A percentile compares a stretch with the other conserved stretches of the same genome.
Evolutionary conservation across 2,797 vertebrate species (phyloP).

Genomic region (Gymnoscopelus microlampas): DNA sequence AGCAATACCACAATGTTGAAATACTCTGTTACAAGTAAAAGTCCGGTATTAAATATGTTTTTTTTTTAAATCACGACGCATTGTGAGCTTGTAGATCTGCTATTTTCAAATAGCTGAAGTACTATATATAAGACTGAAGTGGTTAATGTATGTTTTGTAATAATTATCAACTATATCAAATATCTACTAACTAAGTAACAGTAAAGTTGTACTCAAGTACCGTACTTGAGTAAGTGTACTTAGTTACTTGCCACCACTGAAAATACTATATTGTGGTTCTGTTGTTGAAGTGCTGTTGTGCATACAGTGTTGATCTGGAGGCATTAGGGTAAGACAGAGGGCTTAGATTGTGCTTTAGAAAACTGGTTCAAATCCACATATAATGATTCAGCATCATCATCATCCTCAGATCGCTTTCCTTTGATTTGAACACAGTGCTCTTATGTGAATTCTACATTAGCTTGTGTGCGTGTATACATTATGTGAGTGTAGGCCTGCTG

Average conservation of each 20-base stretch:
- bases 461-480: neutral
- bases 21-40: neutral
- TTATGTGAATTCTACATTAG: neutral
- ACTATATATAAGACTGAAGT: no score
- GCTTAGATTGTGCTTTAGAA: neutral
- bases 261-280: no score
- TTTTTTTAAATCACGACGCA: no score
- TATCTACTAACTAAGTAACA: no score
- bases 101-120: no score
- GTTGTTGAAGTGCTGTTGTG: constrained; percentile 19
- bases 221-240: no score
- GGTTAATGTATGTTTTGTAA: no score
- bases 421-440: neutral
- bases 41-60: no score
- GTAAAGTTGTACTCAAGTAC: no score
- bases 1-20: neutral
- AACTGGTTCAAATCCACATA: neutral
- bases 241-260: no score
- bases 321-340: neutral
- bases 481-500: neutral
- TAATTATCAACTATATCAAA: no score
- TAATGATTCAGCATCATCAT: constrained; percentile 3
- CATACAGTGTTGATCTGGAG: constrained; percentile 13
- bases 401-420: constrained; percentile 9
- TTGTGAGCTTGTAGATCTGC: no score